These are phyloP conservation scores for Sinocyclocheilus anshuiensis DNA, from an alignment of 2,113 vertebrate genomes.

Conservation along the genomic window DNA sequence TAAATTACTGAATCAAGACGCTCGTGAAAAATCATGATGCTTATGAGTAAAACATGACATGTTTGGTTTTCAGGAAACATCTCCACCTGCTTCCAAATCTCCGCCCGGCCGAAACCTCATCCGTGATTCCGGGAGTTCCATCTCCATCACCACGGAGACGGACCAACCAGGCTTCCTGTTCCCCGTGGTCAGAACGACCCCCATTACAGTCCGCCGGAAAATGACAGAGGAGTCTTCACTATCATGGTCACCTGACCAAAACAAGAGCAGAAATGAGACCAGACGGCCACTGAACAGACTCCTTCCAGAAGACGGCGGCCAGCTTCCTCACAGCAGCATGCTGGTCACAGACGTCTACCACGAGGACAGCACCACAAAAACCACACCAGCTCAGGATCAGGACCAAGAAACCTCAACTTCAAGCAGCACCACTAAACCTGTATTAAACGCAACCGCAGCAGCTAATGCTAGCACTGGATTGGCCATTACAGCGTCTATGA, in stretches of 20 bases:
- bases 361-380: conserved; percentile 59
- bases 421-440: conserved; percentile 53
- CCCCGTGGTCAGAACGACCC: conserved; percentile 58
- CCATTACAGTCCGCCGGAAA: conserved; percentile 54
- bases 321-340: conserved; percentile 57
- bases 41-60: neutral
- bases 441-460: conserved; percentile 56
- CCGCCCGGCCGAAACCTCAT: conserved; percentile 43
- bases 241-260: conserved; percentile 53
- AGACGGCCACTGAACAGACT: conserved; percentile 38
- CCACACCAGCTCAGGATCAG: conserved; percentile 42
- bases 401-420: conserved; percentile 40
- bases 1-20: neutral
- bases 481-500: conserved; percentile 69
- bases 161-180: conserved; percentile 72
- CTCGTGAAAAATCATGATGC: no score
- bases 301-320: conserved; percentile 50
- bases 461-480: conserved; percentile 54
- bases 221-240: conserved; percentile 72
- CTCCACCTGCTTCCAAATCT: conserved; percentile 29
- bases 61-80: conserved; percentile 7
- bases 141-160: conserved; percentile 63
- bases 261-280: conserved; percentile 45
- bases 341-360: conserved; percentile 71
- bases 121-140: conserved; percentile 60